phyloP scores from a whole-genome alignment of 2,888 invertebrate genomes.

The Dryococelus australis region DNA sequence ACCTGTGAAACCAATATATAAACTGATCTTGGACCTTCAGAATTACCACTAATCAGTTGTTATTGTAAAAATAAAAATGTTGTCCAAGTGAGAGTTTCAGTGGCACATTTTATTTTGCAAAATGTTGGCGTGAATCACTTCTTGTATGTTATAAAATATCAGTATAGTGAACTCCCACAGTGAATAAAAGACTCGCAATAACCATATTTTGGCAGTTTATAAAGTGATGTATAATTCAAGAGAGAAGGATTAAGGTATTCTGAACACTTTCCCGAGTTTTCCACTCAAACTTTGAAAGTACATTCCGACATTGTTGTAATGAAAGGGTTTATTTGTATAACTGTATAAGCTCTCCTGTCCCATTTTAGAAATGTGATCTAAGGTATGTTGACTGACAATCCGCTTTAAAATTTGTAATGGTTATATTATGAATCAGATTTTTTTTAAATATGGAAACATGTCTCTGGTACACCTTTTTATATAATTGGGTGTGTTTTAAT shows the following conservation, averaged over 20 bases:
- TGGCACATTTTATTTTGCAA: neutral
- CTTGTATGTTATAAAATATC: neutral
- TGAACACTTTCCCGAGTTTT: too few species aligned
- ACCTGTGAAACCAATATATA: too few species aligned
- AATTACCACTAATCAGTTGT: too few species aligned
- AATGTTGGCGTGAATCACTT: neutral
- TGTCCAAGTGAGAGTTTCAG: neutral
- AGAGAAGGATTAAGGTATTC: too few species aligned
- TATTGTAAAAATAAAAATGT: neutral
- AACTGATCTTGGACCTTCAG: too few species aligned
- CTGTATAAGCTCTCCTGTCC: neutral
- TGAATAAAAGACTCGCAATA: neutral
- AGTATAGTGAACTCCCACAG: neutral
- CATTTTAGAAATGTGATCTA: constrained; percentile 1
- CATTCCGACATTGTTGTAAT: neutral
- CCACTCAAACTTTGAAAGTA: neutral
- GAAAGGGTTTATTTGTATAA: neutral
- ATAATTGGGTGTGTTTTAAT: neutral
- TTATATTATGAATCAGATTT: neutral
- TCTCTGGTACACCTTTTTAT: neutral
- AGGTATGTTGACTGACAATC: constrained; percentile 10
- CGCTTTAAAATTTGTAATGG: neutral
- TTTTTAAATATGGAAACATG: neutral
- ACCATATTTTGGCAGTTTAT: too few species aligned
- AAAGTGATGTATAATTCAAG: too few species aligned